Conservation (phyloP, 2,888 invertebrate genomes). For the Nomada fabriciana region DNA sequence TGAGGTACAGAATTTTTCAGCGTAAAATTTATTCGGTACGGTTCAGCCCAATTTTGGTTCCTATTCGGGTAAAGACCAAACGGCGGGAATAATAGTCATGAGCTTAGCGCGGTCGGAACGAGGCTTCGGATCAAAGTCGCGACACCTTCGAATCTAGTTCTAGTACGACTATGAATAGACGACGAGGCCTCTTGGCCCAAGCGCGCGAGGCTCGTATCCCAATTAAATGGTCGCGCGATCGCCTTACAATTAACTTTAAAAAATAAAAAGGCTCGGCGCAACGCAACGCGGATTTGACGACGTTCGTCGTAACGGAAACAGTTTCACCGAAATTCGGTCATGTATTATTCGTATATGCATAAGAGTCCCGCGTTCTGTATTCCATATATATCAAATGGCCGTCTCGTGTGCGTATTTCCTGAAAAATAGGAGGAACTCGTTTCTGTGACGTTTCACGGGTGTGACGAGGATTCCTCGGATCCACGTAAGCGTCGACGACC, state of each 20-base stretch:
- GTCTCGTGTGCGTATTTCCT: not conserved
- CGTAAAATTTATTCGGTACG: no score
- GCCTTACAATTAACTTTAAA: conserved; percentile 66
- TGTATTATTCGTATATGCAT: not conserved
- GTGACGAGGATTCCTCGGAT: conserved; percentile 49
- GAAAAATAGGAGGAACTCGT: conserved; percentile 23
- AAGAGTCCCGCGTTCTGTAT: not conserved
- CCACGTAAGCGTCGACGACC: conserved; percentile 55
- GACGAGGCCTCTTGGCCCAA: conserved; percentile 81
- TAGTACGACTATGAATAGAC: conserved; percentile 83
- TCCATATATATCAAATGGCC: conserved; percentile 11
- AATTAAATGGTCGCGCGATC: conserved; percentile 72
- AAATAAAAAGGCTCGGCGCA: conserved; percentile 34
- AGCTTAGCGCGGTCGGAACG: conserved; percentile 66
- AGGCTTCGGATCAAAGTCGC: conserved; percentile 81
- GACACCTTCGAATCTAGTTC: conserved; percentile 81
- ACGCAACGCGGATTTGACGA: not conserved
- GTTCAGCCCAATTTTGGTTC: not conserved
- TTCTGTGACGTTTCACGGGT: conserved; percentile 36
- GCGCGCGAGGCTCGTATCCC: conserved; percentile 71
- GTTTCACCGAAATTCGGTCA: not conserved
- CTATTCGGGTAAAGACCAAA: not conserved
- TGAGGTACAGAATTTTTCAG: no score
- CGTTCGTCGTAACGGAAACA: not conserved
- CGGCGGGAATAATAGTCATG: conserved; percentile 42